These are phyloP conservation scores for Tuta absoluta DNA, from an alignment of 2,888 invertebrate genomes.

Conservation along the genomic window DNA sequence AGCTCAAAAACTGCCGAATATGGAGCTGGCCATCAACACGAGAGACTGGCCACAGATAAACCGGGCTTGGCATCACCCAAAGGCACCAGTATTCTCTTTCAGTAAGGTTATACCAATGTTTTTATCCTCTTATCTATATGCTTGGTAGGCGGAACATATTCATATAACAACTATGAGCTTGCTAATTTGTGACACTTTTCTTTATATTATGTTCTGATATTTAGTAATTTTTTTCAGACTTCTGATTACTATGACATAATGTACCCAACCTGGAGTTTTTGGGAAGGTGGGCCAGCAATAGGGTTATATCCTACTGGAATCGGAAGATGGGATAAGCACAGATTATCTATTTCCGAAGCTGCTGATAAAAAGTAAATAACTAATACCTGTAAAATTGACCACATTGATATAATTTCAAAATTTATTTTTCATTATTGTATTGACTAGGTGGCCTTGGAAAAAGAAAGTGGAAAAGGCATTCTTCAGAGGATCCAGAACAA, in stretches of 20 bases:
- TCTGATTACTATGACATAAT: slow-evolving; percentile 92
- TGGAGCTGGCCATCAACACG: slow-evolving; percentile 93
- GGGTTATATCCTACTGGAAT: slow-evolving; percentile 95
- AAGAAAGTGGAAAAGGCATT: slow-evolving; percentile 87
- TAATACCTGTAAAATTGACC: too few relatives aligned
- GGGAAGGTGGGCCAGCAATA: slow-evolving; percentile 99
- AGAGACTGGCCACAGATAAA: slow-evolving; percentile 96
- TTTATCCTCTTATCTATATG: not conserved
- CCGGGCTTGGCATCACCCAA: slow-evolving; percentile 78
- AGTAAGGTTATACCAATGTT: slow-evolving; percentile 85
- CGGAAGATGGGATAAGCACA: slow-evolving; percentile 95
- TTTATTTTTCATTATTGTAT: not conserved
- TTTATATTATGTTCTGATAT: slow-evolving; percentile 7
- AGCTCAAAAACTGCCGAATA: slow-evolving; percentile 86
- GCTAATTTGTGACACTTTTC: not conserved
- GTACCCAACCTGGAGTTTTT: slow-evolving; percentile 98
- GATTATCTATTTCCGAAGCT: slow-evolving; percentile 85
- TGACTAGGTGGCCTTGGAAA: slow-evolving; percentile 85
- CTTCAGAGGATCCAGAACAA: slow-evolving; percentile 97
- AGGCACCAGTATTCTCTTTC: slow-evolving; percentile 95
- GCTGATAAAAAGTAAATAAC: slow-evolving; percentile 73
- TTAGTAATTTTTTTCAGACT: slow-evolving; percentile 67
- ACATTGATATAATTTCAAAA: not conserved
- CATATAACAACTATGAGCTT: not conserved
- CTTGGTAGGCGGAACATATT: not conserved